Evolutionary conservation across 2,888 invertebrate genomes (phyloP), one percentile per base, ranked within the genome.

Genomic region (Sympetrum striolatum): DNA sequence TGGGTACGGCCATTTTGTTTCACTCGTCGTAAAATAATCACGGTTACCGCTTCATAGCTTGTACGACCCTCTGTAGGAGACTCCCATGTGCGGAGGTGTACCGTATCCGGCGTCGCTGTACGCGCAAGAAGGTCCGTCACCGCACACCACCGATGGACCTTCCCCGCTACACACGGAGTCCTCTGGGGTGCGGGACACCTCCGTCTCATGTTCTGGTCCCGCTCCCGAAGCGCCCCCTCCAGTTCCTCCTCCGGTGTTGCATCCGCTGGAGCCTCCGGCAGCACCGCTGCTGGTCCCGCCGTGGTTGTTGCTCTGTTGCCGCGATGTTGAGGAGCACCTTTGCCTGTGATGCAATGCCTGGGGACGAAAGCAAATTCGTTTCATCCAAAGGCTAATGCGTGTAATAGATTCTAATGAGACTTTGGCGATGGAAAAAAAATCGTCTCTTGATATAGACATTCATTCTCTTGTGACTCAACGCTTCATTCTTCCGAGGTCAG

Each of bases 131-230:
- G 86, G 86, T 4, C 86, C 98, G 94, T 98, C 98, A 92, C 96
- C 96, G 92, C 98, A 86, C 15, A 86, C 90, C 39, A 90, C 82
- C 31, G 93, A 93, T 37, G 93, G 93, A 12, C 93, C 98, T 94
- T 98, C 98, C 92, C 96, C 96, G 92, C 98, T 98, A 94, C 98
- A 98, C 80, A 98, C 97, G 1, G 98, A 98, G 94, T 98, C 98
- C 94, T 98, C 98, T 18, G 98, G 98, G 31, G 98, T 98, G 92
- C 97, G 96, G 37, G 98, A 98, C 90, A 96, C 96, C 94, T 98
- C 98, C 31, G 96, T 96, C 94, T 97, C 97, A 92, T 96, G 96
- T 93, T 96, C 96, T 92, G 95, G 95, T 93, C 94, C 93, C 94
- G 94, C 95, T 64, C 90, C 82, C 4, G 35, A 15, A 73, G 90